Conservation (phyloP, 2,797 vertebrate genomes). For the Melopsittacus undulatus region DNA sequence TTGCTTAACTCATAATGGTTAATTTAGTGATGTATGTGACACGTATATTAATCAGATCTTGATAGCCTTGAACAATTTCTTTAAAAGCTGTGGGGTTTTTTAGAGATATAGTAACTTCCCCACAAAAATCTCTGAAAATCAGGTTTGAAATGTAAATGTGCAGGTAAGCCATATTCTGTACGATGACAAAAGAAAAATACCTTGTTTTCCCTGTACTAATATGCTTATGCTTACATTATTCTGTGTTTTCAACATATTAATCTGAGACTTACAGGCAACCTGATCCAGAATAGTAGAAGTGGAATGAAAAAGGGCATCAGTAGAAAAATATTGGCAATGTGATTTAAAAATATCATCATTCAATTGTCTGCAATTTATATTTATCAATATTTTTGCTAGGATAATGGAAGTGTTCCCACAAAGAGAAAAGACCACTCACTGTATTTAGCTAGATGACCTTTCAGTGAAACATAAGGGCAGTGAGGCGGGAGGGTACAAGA, state of each 20-base stretch:
- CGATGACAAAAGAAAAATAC: neutral
- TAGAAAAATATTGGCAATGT: constrained; percentile 60
- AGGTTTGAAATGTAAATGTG: constrained; percentile 19
- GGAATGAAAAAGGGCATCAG: constrained; percentile 61
- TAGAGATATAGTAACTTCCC: neutral
- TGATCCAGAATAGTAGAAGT: neutral
- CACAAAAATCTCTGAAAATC: neutral
- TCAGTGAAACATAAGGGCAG: constrained; percentile 46
- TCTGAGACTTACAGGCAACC: constrained; percentile 39
- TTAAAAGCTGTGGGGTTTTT: neutral
- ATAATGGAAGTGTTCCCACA: constrained; percentile 37
- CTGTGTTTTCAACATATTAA: constrained; percentile 44
- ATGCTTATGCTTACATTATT: constrained; percentile 33
- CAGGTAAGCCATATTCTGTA: neutral
- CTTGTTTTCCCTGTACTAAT: constrained; percentile 6
- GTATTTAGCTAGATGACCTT: constrained; percentile 39
- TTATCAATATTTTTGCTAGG: constrained; percentile 50
- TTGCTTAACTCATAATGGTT: neutral
- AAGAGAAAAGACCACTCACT: neutral
- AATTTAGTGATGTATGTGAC: neutral
- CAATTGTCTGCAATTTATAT: constrained; percentile 67
- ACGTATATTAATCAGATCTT: neutral
- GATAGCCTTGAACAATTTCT: neutral
- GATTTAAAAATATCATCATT: constrained; percentile 69
- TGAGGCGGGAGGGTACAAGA: neutral